These are phyloP conservation scores for Zoanthus sansibaricus DNA, from an alignment of 92 coral and sea anemone genomes.

Conservation along the genomic window DNA sequence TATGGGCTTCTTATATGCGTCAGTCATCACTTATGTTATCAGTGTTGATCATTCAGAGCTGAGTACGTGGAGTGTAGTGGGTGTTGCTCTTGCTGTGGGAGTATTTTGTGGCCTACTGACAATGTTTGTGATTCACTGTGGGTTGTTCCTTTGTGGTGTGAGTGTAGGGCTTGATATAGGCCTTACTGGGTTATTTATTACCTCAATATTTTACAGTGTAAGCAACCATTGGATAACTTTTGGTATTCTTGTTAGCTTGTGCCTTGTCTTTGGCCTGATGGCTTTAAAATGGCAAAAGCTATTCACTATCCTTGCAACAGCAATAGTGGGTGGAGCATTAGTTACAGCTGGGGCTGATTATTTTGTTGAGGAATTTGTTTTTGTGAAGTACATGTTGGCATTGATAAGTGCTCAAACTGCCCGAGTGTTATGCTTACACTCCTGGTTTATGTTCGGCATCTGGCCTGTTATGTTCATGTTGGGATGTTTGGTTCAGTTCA, in stretches of 20 bases:
- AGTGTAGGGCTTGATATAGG: slow-evolving; percentile 88
- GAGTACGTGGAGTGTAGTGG: slow-evolving; percentile 84
- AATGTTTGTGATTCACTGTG: slow-evolving; percentile 88
- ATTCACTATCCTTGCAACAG: slow-evolving; percentile 81
- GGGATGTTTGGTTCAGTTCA: slow-evolving; percentile 84
- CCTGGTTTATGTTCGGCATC: slow-evolving; percentile 84
- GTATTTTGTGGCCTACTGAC: slow-evolving; percentile 91
- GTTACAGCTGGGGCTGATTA: slow-evolving; percentile 82
- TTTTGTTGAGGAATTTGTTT: slow-evolving; percentile 79
- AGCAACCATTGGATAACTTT: slow-evolving; percentile 84
- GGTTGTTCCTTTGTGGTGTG: slow-evolving; percentile 90
- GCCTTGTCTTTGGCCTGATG: slow-evolving; percentile 74
- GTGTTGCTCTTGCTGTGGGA: slow-evolving; percentile 92
- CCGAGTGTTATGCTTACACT: slow-evolving; percentile 74
- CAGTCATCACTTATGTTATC: slow-evolving; percentile 84
- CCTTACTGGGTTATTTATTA: slow-evolving; percentile 68
- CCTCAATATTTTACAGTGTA: slow-evolving; percentile 66
- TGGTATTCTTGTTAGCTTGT: slow-evolving; percentile 84
- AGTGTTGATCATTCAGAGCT: slow-evolving; percentile 79
- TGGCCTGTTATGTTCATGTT: slow-evolving; percentile 84
- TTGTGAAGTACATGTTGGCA: slow-evolving; percentile 77
- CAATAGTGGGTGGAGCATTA: slow-evolving; percentile 89
- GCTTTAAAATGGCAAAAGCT: slow-evolving; percentile 88
- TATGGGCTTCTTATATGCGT: slow-evolving; percentile 83
- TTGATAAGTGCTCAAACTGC: slow-evolving; percentile 75